phyloP scores from a whole-genome alignment of 2,797 vertebrate genomes.

The Sebastolobus altivelis region DNA sequence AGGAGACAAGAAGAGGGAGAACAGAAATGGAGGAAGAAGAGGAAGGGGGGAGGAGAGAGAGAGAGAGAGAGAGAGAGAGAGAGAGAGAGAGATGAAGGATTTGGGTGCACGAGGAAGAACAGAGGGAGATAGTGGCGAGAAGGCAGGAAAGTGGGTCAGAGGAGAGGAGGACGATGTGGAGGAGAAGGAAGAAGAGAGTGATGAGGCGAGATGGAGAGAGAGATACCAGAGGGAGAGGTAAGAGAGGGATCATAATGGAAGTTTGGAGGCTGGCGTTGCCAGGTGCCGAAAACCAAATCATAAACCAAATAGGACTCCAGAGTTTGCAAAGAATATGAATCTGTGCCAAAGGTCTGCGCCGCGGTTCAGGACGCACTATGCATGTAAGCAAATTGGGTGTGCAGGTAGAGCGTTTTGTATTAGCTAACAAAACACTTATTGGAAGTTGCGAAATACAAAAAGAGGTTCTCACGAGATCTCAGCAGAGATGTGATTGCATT shows the following conservation, averaged over 20 bases:
- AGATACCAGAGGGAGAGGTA: constrained; percentile 35
- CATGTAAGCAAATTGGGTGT: not conserved
- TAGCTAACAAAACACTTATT: not conserved
- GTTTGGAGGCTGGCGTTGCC: constrained; percentile 26
- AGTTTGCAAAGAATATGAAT: constrained; percentile 1
- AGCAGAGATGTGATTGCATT: constrained; percentile 5
- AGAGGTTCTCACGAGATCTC: not conserved
- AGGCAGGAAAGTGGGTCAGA: constrained; percentile 75
- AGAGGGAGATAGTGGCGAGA: constrained; percentile 63
- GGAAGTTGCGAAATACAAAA: not conserved
- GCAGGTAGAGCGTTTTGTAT: not conserved
- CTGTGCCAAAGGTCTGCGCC: not conserved
- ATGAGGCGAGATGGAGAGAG: constrained; percentile 47
- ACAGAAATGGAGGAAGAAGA: constrained; percentile 26
- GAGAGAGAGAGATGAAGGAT: constrained; percentile 53
- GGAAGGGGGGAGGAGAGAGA: constrained; percentile 18
- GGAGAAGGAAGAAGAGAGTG: constrained; percentile 52
- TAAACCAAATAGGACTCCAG: constrained; percentile 16
- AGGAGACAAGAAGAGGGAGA: constrained; percentile 22
- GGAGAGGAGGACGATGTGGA: constrained; percentile 62
- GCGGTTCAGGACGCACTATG: not conserved
- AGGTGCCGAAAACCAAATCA: constrained; percentile 34
- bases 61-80: constrained; percentile 11
- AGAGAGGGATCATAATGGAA: constrained; percentile 42
- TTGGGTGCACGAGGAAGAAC: constrained; percentile 56